Evolutionary conservation across 2,797 vertebrate species (phyloP).

Genomic region (Sylvilagus floridanus): DNA sequence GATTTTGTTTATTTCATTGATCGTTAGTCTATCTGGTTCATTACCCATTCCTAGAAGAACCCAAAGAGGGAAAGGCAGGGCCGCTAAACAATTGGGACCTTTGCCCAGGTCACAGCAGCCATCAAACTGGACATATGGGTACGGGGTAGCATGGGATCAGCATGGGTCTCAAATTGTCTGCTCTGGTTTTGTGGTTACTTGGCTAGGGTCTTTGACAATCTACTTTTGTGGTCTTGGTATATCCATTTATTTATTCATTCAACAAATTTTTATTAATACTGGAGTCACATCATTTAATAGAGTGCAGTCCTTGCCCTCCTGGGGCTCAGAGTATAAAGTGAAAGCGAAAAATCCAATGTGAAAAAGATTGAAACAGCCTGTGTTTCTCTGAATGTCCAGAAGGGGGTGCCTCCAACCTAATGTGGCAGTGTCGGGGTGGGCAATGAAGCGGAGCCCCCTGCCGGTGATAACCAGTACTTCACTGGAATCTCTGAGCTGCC

Average conservation of each 20-base stretch:
- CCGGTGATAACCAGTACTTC: not conserved
- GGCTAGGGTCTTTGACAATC: not conserved
- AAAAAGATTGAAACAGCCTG: not conserved
- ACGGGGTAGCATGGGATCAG: not conserved
- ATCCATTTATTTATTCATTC: not conserved
- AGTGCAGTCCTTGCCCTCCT: not conserved
- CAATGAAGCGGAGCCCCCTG: not conserved
- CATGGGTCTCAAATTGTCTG: not conserved
- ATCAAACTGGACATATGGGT: not conserved
- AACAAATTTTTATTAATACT: not conserved
- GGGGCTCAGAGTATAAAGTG: not conserved
- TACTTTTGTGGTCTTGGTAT: not conserved
- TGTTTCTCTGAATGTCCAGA: not conserved
- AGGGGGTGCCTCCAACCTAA: not conserved
- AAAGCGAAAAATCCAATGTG: not conserved
- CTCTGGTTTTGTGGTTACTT: not conserved
- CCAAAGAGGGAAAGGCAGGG: not conserved
- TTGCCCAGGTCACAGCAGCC: not conserved
- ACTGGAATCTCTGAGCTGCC: accelerated
- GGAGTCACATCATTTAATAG: not conserved
- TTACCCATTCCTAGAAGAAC: not conserved
- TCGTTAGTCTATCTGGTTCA: not conserved
- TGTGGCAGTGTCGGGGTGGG: accelerated
- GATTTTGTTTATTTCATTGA: not conserved
- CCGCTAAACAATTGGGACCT: no score